phyloP scores from a whole-genome alignment of 2,797 vertebrate genomes.

The Melopsittacus undulatus region DNA sequence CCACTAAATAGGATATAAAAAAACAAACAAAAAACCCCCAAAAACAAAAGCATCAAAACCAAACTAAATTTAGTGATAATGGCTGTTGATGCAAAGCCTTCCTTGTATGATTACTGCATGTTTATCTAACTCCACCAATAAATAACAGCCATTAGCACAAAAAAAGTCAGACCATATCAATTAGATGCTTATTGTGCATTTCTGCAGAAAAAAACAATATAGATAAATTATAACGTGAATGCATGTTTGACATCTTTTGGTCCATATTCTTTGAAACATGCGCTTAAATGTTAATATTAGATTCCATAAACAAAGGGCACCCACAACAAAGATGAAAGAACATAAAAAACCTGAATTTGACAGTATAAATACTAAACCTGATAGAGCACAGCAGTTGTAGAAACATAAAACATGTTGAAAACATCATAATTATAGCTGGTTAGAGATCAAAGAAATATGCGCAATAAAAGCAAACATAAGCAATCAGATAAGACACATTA shows the following conservation, averaged over 20 bases:
- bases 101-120: not conserved
- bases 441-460: conserved; percentile 61
- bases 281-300: conserved; percentile 52
- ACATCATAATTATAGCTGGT: conserved; percentile 65
- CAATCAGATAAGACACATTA: conserved; percentile 42
- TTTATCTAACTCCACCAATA: not conserved
- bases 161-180: not conserved
- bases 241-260: conserved; percentile 41
- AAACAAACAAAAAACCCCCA: not conserved
- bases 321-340: conserved; percentile 41
- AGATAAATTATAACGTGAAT: conserved; percentile 6
- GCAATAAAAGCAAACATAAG: conserved; percentile 56
- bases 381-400: conserved; percentile 43
- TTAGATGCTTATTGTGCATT: not conserved
- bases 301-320: conserved; percentile 49
- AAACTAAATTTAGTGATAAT: not conserved
- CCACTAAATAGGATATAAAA: not conserved
- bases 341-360: conserved; percentile 63
- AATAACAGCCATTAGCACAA: not conserved
- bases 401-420: conserved; percentile 68
- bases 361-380: conserved; percentile 57
- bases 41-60: not conserved
- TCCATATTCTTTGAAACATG: conserved; percentile 45
- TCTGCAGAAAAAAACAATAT: not conserved
- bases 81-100: not conserved